Evolutionary conservation across 2,113 vertebrate genomes (phyloP).

Genomic region (Uria lomvia): DNA sequence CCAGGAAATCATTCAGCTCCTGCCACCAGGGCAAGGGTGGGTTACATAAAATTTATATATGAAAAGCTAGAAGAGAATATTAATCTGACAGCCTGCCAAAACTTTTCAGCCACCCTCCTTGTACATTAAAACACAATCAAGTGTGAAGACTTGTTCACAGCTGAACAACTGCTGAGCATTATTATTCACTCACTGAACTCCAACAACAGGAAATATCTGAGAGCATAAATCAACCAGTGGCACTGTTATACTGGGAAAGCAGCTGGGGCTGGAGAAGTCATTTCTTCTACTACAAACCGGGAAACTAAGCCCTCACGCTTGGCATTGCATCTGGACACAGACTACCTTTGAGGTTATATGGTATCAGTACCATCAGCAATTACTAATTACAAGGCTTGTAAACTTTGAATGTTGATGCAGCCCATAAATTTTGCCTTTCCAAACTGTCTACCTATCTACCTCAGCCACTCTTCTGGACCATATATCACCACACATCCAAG

Average conservation of each 20-base stretch:
- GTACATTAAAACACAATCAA: constrained; percentile 46
- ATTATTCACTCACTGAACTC: constrained; percentile 28
- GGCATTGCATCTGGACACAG: neutral
- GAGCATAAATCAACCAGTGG: constrained; percentile 6
- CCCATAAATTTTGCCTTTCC: neutral
- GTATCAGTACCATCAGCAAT: neutral
- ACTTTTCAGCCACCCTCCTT: neutral
- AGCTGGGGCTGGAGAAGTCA: neutral
- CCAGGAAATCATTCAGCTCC: neutral
- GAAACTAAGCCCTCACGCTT: neutral
- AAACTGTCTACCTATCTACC: neutral
- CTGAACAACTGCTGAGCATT: constrained; percentile 34
- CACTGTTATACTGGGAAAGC: neutral
- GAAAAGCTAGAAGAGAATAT: neutral
- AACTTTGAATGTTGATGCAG: neutral
- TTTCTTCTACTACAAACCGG: neutral
- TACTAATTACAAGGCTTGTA: neutral
- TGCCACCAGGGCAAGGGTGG: neutral
- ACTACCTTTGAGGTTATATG: neutral
- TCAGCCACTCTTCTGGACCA: neutral
- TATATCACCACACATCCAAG: neutral
- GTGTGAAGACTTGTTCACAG: constrained; percentile 42
- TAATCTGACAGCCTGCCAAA: constrained; percentile 35
- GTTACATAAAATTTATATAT: neutral
- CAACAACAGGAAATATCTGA: constrained; percentile 33